Conservation (phyloP, 2,888 invertebrate genomes). For the Acanthoscelides obtectus region DNA sequence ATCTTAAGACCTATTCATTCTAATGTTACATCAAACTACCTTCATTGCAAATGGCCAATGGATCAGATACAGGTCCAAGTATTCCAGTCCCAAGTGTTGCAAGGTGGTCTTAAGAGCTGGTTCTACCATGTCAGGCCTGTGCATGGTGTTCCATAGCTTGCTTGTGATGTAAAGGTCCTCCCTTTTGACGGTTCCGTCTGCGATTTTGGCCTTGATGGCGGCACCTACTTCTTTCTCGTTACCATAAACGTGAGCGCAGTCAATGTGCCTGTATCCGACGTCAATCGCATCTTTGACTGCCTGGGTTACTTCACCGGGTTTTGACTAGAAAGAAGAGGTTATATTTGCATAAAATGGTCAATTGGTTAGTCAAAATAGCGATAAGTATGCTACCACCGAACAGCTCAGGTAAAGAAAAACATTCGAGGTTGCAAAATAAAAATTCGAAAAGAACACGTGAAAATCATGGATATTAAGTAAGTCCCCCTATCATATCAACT, state of each 20-base stretch:
- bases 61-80: conserved; percentile 55
- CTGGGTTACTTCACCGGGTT: conserved; percentile 59
- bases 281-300: conserved; percentile 70
- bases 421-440: too few species aligned
- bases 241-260: conserved; percentile 66
- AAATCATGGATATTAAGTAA: too few species aligned
- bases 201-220: conserved; percentile 23
- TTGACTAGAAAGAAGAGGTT: conserved; percentile 52
- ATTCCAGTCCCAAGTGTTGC: conserved; percentile 49
- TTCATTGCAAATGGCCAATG: conserved; percentile 49
- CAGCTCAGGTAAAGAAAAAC: too few species aligned
- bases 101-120: conserved; percentile 45
- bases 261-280: conserved; percentile 72
- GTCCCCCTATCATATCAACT: too few species aligned
- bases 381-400: too few species aligned
- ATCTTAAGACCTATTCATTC: not conserved
- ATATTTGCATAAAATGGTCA: not conserved
- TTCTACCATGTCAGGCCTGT: conserved; percentile 59
- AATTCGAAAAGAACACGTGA: too few species aligned
- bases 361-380: too few species aligned
- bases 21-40: conserved; percentile 9
- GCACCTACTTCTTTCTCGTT: conserved; percentile 67
- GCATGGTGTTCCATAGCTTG: conserved; percentile 88
- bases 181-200: conserved; percentile 52
- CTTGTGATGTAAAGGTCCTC: conserved; percentile 66